These are phyloP conservation scores for Hydrozoanthus gracilis DNA, from an alignment of 92 coral and sea anemone species.

Conservation along the genomic window DNA sequence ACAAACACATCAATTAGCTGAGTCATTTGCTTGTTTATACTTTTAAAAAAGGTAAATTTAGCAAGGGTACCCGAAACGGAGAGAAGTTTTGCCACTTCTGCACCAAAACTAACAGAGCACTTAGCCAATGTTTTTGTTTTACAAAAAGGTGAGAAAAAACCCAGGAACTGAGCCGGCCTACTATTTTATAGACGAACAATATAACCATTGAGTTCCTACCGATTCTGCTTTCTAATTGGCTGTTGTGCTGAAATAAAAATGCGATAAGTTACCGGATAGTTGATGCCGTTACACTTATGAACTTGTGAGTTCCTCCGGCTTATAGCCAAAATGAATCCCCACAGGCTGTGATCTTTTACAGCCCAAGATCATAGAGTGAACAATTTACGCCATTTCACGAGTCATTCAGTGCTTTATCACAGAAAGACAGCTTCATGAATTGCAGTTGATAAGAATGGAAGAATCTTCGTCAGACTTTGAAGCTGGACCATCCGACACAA, in stretches of 20 bases:
- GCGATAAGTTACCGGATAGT: conserved; percentile 43
- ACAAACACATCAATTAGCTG: conserved; percentile 55
- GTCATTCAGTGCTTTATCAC: not conserved
- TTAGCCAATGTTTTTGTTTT: not conserved
- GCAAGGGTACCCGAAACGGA: no score
- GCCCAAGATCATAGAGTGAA: not conserved
- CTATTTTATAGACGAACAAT: conserved; percentile 2
- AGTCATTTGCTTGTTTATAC: conserved; percentile 60
- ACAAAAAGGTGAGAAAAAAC: not conserved
- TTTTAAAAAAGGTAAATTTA: conserved; percentile 1
- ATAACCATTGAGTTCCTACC: conserved; percentile 12
- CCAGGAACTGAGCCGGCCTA: not conserved
- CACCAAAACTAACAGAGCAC: not conserved
- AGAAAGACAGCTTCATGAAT: conserved; percentile 25
- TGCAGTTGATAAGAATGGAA: conserved; percentile 41
- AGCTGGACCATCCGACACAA: conserved; percentile 16
- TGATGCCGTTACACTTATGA: conserved; percentile 2
- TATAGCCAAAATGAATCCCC: not conserved
- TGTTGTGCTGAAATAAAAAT: conserved; percentile 34
- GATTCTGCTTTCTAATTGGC: conserved; percentile 40
- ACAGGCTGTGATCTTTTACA: not conserved
- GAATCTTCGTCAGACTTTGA: conserved; percentile 39
- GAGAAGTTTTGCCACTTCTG: not conserved
- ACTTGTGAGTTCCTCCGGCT: conserved; percentile 6
- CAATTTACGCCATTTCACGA: conserved; percentile 15